These are phyloP conservation scores for Merluccius polli DNA, from an alignment of 2,797 vertebrate species.

Conservation along the genomic window DNA sequence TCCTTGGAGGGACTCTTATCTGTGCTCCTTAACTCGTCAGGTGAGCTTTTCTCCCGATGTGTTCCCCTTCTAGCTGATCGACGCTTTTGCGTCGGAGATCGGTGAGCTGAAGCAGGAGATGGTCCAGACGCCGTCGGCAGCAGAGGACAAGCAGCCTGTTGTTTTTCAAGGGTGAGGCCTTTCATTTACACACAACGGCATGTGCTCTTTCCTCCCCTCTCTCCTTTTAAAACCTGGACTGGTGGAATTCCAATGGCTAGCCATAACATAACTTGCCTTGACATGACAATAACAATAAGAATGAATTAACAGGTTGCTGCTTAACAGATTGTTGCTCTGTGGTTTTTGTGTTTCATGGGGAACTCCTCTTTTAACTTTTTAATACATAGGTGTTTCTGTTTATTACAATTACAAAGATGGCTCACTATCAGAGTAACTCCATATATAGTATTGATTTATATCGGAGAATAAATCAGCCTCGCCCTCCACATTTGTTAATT, in stretches of 20 bases:
- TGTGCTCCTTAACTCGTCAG: conserved; percentile 13
- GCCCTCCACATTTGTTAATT: not conserved
- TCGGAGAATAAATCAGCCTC: conserved; percentile 47
- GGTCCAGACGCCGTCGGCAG: conserved; percentile 75
- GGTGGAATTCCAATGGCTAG: not conserved
- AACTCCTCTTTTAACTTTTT: not conserved
- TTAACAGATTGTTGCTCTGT: not conserved
- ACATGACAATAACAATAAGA: not conserved
- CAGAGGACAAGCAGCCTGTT: conserved; percentile 61
- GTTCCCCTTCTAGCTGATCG: conserved; percentile 78
- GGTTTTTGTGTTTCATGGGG: not conserved
- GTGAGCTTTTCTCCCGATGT: conserved; percentile 24
- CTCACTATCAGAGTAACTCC: not conserved
- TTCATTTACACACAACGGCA: not conserved
- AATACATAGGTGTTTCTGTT: not conserved
- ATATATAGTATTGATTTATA: not conserved
- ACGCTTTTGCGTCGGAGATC: conserved; percentile 88
- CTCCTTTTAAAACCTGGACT: not conserved
- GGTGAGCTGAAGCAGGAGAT: conserved; percentile 92
- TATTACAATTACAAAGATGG: not conserved
- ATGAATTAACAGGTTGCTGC: too few species aligned
- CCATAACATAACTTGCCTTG: not conserved
- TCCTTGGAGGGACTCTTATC: not conserved
- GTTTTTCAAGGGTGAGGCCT: conserved; percentile 72
- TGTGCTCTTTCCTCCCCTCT: not conserved